Conservation (phyloP, 2,888 invertebrate genomes). For the Rhogogaster chlorosoma region DNA sequence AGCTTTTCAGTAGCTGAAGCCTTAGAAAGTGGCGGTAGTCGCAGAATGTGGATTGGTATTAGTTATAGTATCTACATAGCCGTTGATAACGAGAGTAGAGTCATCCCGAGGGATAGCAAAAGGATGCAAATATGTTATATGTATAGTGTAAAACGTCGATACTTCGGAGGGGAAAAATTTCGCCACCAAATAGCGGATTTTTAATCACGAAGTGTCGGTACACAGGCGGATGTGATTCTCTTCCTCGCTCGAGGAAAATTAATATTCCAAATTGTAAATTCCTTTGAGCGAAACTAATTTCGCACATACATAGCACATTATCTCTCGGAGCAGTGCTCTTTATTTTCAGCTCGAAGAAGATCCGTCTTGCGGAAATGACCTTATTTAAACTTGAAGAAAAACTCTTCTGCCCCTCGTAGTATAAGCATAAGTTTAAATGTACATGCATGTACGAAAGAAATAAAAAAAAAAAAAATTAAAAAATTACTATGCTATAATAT, state of each 20-base stretch:
- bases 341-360: not conserved
- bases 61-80: not conserved
- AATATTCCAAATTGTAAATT: not conserved
- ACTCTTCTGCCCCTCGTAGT: not conserved
- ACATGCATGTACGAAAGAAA: not conserved
- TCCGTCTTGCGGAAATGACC: not conserved
- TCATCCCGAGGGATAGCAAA: not conserved
- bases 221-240: not conserved
- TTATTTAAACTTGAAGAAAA: not conserved
- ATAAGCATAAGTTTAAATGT: not conserved
- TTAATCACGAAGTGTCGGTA: not conserved
- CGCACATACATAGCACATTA: not conserved
- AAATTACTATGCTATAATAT: not conserved
- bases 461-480: not conserved
- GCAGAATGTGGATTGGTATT: conserved; percentile 28
- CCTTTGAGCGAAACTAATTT: not conserved
- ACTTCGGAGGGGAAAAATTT: not conserved
- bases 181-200: not conserved
- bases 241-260: not conserved
- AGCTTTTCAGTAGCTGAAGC: conserved; percentile 44
- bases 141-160: conserved; percentile 5
- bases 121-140: conserved; percentile 16
- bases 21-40: conserved; percentile 33
- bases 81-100: conserved; percentile 35
- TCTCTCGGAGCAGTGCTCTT: not conserved